Conservation (phyloP, 1,140 invertebrate species). For the Hetaerina americana region DNA sequence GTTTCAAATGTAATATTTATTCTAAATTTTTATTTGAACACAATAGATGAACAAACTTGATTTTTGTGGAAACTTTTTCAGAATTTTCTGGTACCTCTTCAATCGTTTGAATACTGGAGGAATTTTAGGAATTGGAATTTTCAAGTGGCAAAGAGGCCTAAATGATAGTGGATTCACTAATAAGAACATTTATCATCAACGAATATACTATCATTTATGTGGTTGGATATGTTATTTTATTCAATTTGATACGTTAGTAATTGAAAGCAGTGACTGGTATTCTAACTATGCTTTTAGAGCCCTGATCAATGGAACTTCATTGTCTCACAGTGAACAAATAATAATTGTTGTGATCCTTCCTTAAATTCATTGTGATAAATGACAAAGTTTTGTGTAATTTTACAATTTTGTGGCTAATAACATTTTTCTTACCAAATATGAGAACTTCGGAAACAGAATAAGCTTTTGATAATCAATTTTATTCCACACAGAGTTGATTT, state of each 20-base stretch:
- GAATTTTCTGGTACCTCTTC: no score
- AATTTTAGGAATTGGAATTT: no score
- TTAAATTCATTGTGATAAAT: background rate
- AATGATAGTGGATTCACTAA: background rate
- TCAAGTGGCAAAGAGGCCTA: background rate
- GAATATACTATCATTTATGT: background rate
- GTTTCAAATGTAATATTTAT: no score
- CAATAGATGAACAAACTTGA: no score
- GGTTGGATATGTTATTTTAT: background rate
- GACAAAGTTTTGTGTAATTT: background rate
- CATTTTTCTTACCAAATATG: background rate
- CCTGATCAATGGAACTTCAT: background rate
- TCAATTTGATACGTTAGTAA: background rate
- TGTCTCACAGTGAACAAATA: background rate
- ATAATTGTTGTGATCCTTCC: background rate
- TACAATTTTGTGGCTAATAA: background rate
- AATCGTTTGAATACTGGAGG: no score
- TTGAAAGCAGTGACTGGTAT: background rate
- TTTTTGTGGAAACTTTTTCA: no score
- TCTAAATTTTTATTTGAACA: no score
- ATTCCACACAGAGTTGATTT: background rate
- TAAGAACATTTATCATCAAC: background rate
- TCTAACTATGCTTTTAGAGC: background rate
- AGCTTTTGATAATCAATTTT: background rate
- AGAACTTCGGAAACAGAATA: background rate